Evolutionary conservation across 2,797 vertebrate species (phyloP).

Genomic region (Channallabes apus): DNA sequence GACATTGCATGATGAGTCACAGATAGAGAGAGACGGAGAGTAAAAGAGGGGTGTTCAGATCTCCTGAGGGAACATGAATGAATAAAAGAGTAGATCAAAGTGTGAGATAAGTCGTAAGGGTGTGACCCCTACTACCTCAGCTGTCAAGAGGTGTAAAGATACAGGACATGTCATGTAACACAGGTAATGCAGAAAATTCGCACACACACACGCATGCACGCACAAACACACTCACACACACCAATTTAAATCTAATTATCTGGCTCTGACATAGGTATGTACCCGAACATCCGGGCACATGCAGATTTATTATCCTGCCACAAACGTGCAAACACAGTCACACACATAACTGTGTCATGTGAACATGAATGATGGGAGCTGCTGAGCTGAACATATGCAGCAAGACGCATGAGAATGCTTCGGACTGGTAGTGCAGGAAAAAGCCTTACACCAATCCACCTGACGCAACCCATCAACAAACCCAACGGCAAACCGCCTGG

Average conservation of each 20-base stretch:
- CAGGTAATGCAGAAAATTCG: conserved; percentile 64
- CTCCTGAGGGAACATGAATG: conserved; percentile 39
- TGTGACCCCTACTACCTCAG: conserved; percentile 49
- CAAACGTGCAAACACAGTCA: conserved; percentile 24
- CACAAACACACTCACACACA: conserved; percentile 17
- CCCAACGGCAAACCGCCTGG: not conserved
- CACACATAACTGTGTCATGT: conserved; percentile 33
- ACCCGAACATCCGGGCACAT: conserved; percentile 42
- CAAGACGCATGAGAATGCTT: not conserved
- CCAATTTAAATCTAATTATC: conserved; percentile 34
- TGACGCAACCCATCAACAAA: not conserved
- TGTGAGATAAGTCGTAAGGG: conserved; percentile 52
- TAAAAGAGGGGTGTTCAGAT: not conserved
- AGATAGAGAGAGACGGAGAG: conserved; percentile 15
- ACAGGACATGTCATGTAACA: conserved; percentile 53
- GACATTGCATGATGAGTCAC: conserved; percentile 73
- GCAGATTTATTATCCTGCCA: conserved; percentile 43
- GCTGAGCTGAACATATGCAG: not conserved
- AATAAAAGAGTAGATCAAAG: conserved; percentile 53
- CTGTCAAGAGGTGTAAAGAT: conserved; percentile 60
- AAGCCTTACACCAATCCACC: conserved; percentile 4
- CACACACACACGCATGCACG: not conserved
- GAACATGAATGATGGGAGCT: conserved; percentile 7
- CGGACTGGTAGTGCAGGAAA: not conserved
- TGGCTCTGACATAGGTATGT: conserved; percentile 36